Evolutionary conservation across 2,113 vertebrate genomes (phyloP).

Genomic region (Trachemys scripta): DNA sequence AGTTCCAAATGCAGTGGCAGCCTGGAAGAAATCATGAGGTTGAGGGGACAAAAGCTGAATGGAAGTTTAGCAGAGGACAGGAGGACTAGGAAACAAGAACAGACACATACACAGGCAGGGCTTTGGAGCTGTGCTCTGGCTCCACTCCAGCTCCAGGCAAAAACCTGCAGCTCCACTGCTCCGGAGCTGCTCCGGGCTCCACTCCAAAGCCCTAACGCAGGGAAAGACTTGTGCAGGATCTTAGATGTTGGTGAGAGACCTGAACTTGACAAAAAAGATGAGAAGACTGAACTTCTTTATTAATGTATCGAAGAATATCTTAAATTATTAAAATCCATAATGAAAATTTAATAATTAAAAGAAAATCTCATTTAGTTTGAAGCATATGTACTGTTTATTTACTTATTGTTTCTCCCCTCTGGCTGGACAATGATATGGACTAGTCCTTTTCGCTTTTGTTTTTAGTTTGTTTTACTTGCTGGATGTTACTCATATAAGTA

Average conservation of each 20-base stretch:
- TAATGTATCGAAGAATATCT: background rate
- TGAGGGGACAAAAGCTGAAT: background rate
- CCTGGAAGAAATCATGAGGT: background rate
- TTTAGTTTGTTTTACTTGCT: background rate
- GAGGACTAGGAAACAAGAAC: background rate
- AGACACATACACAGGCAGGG: background rate
- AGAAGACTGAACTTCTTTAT: background rate
- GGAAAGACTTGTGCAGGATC: accelerated
- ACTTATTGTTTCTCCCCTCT: background rate
- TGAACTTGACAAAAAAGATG: background rate
- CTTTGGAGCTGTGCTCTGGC: too few species aligned
- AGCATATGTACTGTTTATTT: background rate
- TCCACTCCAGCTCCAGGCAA: too few species aligned
- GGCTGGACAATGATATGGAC: background rate
- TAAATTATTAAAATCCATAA: background rate
- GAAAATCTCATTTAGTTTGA: background rate
- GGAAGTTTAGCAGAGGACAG: background rate
- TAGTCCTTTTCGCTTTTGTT: background rate
- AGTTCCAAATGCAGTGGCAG: background rate
- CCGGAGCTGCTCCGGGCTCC: too few species aligned
- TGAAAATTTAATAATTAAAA: background rate
- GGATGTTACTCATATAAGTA: background rate
- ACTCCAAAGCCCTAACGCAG: background rate
- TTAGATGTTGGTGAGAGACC: background rate
- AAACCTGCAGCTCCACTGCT: too few species aligned